Base-by-base conservation (phyloP, 30 jellyfish, hydroid and myxozoan genomes). In the Pelagia noctiluca region DNA sequence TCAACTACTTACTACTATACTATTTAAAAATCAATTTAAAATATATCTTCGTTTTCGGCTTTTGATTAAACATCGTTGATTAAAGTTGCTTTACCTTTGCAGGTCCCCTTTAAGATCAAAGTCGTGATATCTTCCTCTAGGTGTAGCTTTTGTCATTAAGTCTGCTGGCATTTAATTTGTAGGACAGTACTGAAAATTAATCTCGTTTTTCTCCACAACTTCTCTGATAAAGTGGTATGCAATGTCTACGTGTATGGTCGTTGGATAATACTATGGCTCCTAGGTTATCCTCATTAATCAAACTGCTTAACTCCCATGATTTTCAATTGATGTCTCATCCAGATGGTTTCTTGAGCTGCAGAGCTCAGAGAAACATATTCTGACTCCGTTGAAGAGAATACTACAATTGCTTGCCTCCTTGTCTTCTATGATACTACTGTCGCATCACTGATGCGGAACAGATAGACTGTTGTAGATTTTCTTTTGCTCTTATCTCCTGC, bases 271-370 rank as follows among this genome's bases (percentile, higher is more conserved):
- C 57, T 42, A 42, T 42, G 12, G 57, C 57, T 42, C 57, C 57
- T 42, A 5, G 57, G 16, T 42, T 42, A 42, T 42, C 57, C 57
- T 42, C 57, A 42, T 16, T 5, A 42, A 42, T 42, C 57, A 8
- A 42, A 16, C 57, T 42, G 57, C 57, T 42, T 8, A 42, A 42
- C 8, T 42, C 57, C 57, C 8, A 42, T 42, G 57, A 8, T 42
- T 42, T 42, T 16, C 16, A 42, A 42, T 16, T 5, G 57, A 42
- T 42, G 8, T 42, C 57, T 42, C 57, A 42, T 42, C 57, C 57
- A 42, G 57, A 42, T 42, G 57, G 57, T 42, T 42, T 42, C 57
- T 42, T 42, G 57, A 42, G 57, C 57, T 42, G 57, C 57, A 42
- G 57, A 42, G 57, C 57, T 42, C 16, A 42, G 16, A 42, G 57